Conservation (phyloP, 2,797 vertebrate genomes). For the Enteromius anoplus region DNA sequence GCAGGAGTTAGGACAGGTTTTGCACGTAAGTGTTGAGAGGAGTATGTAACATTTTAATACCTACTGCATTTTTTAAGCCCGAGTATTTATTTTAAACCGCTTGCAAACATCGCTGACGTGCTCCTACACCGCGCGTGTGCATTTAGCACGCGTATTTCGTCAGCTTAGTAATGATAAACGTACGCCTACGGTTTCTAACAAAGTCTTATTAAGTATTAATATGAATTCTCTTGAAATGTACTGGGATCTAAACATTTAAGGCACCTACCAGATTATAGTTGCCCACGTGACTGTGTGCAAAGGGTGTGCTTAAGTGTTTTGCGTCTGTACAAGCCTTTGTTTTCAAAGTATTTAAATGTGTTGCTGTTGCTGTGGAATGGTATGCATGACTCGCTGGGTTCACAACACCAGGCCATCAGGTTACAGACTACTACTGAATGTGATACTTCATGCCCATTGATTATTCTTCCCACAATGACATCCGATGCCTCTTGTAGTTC, state of each 20-base stretch:
- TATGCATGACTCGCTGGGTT: conserved; percentile 33
- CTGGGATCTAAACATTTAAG: neutral
- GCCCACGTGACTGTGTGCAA: neutral
- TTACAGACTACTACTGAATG: conserved; percentile 32
- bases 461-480: conserved; percentile 34
- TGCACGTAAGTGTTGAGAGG: conserved; percentile 16
- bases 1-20: neutral
- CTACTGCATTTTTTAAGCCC: neutral
- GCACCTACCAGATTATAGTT: neutral
- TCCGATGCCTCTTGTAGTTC: conserved; percentile 27
- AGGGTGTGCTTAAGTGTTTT: conserved; percentile 8
- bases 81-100: neutral
- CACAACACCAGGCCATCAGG: conserved; percentile 38
- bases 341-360: conserved; percentile 17
- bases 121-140: neutral
- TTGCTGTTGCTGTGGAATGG: conserved; percentile 26
- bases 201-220: neutral
- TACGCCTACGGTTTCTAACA: neutral
- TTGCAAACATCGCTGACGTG: neutral
- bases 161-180: neutral
- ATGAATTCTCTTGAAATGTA: neutral
- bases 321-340: neutral
- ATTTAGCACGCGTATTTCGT: neutral
- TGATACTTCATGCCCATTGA: conserved; percentile 7
- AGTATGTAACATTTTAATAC: neutral